phyloP scores from a whole-genome alignment of 2,113 vertebrate species.

The Halichoerus grypus region DNA sequence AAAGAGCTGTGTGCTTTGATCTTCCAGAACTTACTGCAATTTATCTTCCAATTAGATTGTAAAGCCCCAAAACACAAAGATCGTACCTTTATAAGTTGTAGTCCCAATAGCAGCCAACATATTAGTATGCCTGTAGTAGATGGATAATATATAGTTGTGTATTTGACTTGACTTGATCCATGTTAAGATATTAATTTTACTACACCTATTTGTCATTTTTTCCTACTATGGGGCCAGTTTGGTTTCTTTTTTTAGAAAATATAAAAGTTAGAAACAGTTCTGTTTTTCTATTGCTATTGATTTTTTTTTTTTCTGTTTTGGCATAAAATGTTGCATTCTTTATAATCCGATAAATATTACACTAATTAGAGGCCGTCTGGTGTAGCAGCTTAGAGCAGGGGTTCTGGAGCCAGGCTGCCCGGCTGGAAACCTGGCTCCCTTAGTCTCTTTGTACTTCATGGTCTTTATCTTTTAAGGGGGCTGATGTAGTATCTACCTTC shows the following conservation, averaged over 20 bases:
- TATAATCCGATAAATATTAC: constrained; percentile 13
- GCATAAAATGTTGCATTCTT: background rate
- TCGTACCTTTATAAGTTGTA: background rate
- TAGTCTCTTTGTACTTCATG: background rate
- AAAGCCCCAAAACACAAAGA: background rate
- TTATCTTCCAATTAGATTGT: background rate
- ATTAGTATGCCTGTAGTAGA: background rate
- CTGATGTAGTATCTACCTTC: background rate
- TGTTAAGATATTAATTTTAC: background rate
- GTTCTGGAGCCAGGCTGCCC: background rate
- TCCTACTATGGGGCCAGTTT: background rate
- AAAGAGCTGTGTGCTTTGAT: background rate
- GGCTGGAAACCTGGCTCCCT: background rate
- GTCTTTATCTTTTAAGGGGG: background rate
- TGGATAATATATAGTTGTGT: background rate
- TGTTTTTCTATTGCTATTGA: background rate
- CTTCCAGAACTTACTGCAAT: background rate
- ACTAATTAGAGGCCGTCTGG: background rate
- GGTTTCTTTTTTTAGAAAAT: constrained; percentile 29
- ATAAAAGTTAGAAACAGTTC: background rate
- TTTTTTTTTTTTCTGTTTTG: background rate
- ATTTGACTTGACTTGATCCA: background rate
- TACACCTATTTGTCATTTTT: background rate
- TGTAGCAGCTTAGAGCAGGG: background rate
- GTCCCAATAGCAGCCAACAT: background rate